Base-by-base conservation (phyloP, 2,797 vertebrate genomes). In the Manis pentadactyla region DNA sequence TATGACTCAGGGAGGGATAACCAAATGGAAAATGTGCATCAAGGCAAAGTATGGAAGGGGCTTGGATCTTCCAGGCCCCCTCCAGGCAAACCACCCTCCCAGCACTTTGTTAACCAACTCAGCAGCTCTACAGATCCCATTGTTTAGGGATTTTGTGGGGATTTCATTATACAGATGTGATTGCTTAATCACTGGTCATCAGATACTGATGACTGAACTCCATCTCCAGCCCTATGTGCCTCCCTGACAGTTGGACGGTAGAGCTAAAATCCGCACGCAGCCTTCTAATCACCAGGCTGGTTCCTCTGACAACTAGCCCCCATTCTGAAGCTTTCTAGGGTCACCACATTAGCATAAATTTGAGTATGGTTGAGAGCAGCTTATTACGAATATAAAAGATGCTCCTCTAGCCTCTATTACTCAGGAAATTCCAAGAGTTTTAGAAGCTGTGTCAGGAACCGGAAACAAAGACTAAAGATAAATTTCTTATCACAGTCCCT, bases 381-480 rank as follows among this genome's bases (percentile, higher is more conserved):
- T 64, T 59, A 31, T 51, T 75, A 18, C 17, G n/a, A 94, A 84
- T 69, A 68, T 51, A 57, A 21, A 84, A 77, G 27, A 21, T 10
- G 4, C 15, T 53, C 46, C 21, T 34, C 15, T 53, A 23, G 25
- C 61, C 31, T 7, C 15, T 66, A 39, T 81, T 46, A 53, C 57
- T 89, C 68, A 82, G 77, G 57, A 87, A 75, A 94, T 83, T 66
- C 7, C 59, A 63, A 59, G 57, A 3, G 3, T 31, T 94, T 82
- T 34, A 64, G 77, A 66, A 66, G 51, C 69, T 82, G 29, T 21
- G 68, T 57, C 46, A 75, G 27, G 78, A n/a, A 84, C 9, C 53
- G 4, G 6, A 49, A 39, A 66, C 23, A 39, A 66, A 83, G 25
- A 19, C 23, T 13, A 61, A 87, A 74, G 46, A 88, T 34, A 10